These are phyloP conservation scores for Xanthorhoe spadicearia DNA, from an alignment of 2,888 invertebrate genomes.

Conservation along the genomic window DNA sequence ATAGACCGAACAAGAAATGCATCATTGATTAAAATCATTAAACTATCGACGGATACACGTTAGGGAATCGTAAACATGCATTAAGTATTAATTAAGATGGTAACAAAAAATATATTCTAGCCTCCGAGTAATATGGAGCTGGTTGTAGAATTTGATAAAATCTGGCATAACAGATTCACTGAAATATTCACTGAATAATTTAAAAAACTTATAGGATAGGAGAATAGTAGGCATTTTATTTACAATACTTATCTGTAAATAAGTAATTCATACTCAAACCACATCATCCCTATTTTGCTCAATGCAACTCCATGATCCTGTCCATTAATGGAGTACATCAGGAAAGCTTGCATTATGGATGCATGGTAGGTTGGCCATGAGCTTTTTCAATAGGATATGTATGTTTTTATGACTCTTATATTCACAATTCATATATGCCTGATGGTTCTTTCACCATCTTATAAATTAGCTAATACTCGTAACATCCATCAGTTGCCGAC, in stretches of 20 bases:
- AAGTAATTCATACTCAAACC: conserved; percentile 4
- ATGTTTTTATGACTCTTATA: conserved; percentile 35
- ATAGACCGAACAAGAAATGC: conserved; percentile 18
- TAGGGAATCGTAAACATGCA: conserved; percentile 64
- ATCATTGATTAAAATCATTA: conserved; percentile 67
- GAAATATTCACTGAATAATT: too few species aligned
- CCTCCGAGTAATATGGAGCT: neutral
- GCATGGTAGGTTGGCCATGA: conserved; percentile 38
- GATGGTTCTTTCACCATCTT: neutral
- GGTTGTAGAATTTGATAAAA: neutral
- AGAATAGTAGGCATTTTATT: too few species aligned
- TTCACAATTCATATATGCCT: neutral
- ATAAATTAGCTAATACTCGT: neutral
- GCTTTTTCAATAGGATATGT: conserved; percentile 42
- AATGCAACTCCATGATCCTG: conserved; percentile 34
- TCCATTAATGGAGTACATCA: conserved; percentile 65
- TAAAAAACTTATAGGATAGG: too few species aligned
- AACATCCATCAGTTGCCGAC: neutral
- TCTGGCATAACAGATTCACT: too few species aligned
- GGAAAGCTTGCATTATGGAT: conserved; percentile 65
- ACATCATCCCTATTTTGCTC: neutral
- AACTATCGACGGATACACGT: conserved; percentile 66
- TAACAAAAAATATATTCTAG: conserved; percentile 66
- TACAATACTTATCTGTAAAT: too few species aligned
- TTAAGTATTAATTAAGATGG: conserved; percentile 77